Base-by-base conservation (phyloP, 2,797 vertebrate species). In the Urophycis tenuis region DNA sequence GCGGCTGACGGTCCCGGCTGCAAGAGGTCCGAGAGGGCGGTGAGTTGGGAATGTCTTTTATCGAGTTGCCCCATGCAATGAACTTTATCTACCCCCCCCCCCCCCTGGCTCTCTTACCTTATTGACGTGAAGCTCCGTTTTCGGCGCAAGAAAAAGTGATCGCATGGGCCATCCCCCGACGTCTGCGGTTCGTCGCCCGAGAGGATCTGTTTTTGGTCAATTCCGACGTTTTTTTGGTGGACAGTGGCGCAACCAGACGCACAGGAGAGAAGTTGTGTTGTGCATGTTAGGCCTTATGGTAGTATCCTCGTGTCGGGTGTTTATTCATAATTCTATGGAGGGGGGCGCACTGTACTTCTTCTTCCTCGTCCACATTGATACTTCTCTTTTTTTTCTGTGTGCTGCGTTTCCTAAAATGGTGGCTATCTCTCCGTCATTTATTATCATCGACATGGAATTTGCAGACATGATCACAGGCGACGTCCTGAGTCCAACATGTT, bases 1-100 rank as follows among this genome's bases (percentile, higher is more conserved):
- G 45, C 11, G 19, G 45, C 5, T 19, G 17, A 17, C 14, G 2
- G 45, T 15, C 45, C 11, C 17, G 45, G 17, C 45, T 22, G 45
- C 19, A 22, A n/a, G 45, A 19, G 22, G 45, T 53, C 45, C 45
- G 8, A 60, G 22, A 19, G 22, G 22, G 53, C 8, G 53, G 53
- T 60, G 53, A 60, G 53, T 60, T 60, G 9, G 53, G 53, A 60
- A 60, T 60, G 53, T 60, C 53, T 60, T 60, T 60, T n/a, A n/a
- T 60, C 53, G 22, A 60, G 53, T 60, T 60, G 17, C 22, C 53
- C 45, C 45, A 53, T 53, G 45, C 45, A 53, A 3, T 14, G 12
- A 41, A 17, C 39, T 41, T 19, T 22, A 3, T n/a, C 12, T 49
- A 17, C 45, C 45, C 45, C 3, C n/a, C n/a, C n/a, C n/a, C n/a